Base-by-base conservation (phyloP, 2,113 vertebrate species). In the Pyxicephalus adspersus region DNA sequence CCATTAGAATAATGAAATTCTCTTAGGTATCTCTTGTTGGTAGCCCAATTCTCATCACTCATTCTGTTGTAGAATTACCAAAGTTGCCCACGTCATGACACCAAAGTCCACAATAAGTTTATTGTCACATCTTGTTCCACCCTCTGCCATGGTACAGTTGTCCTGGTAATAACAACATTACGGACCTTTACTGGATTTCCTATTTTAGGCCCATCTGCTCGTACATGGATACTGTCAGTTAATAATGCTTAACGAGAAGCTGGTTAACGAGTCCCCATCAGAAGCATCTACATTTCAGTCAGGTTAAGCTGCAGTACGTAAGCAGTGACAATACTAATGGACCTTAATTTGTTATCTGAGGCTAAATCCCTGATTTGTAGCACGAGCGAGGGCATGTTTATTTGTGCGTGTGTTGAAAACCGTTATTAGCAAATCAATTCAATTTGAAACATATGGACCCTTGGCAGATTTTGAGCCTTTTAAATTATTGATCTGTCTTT, bases 201-300 rank as follows among this genome's bases (percentile, higher is more conserved):
- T 73, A 57, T 73, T 73, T 57, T 73, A 58, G 70, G 70, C 70
- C n/a, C 57, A 54, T 28, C 52, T 73, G 26, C 52, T 57, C 57
- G 70, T 73, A 73, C 52, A 73, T 73, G 70, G 29, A 58, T 73
- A 22, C 70, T 73, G 70, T 73, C 70, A 57, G 70, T 16, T 73
- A 73, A 73, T 73, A 52, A 73, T 31, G 70, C 70, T 73, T 73
- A 73, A 31, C 52, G 13, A 73, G 70, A 73, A 73, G 70, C 70
- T 4, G 70, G 70, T 73, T 73, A 73, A 28, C 38, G 31, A 58
- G 34, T 55, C 52, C 57, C 31, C 55, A 73, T 54, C 57, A 26
- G 31, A 58, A 73, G 70, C 70, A 34, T 26, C 70, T 73, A 57
- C 70, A 73, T 73, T 73, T 57, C 70, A 73, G n/a, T 57, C 23